Evolutionary conservation across 2,797 vertebrate species (phyloP), one percentile per base, ranked within the genome.

Genomic region (Poeciliopsis turneri): DNA sequence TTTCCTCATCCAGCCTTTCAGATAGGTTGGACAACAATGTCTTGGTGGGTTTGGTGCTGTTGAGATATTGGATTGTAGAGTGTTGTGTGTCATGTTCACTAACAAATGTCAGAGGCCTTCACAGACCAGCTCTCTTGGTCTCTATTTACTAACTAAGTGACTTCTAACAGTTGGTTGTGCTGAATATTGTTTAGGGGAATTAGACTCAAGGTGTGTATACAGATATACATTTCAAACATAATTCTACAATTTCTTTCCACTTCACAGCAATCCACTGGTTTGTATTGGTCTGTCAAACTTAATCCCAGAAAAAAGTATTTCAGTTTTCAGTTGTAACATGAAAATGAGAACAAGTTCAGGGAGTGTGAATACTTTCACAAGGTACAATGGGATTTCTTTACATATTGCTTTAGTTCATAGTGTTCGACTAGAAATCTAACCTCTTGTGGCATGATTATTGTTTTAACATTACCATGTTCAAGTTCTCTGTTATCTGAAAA

Each of bases 401-500:
- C 10, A 66, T 36, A 20, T 20, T 68, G 33, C 20, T 68, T 68
- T 68, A 68, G 36, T 41, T 25, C 30, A 25, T 18, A 20, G 36
- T 68, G 36, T 25, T 68, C 16, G 12, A 41, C 12, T 18, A 41
- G 64, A 41, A 11, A 41, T 41, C 39, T 41, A 23, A 39, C 18
- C 36, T 25, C 9, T 41, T 10, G 20, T 41, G 36, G 4, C 11
- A 41, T 66, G 0, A 66, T 39, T 66, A 66, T 39, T 66, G 61
- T 30, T 66, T 10, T 36, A 66, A 39, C 30, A 20, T 7, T 33
- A 36, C 13, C 72, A 74, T 13, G 12, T 13, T 76, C 70, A 53
- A 69, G 13, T 81, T 61, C 53, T 15, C 53, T 15, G 55, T 77
- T 76, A 77, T 68, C 23, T 81, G 43, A 77, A 73, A 84, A 25